Conservation (phyloP, 2,113 vertebrate genomes). For the Thalassarche chlororhynchos region DNA sequence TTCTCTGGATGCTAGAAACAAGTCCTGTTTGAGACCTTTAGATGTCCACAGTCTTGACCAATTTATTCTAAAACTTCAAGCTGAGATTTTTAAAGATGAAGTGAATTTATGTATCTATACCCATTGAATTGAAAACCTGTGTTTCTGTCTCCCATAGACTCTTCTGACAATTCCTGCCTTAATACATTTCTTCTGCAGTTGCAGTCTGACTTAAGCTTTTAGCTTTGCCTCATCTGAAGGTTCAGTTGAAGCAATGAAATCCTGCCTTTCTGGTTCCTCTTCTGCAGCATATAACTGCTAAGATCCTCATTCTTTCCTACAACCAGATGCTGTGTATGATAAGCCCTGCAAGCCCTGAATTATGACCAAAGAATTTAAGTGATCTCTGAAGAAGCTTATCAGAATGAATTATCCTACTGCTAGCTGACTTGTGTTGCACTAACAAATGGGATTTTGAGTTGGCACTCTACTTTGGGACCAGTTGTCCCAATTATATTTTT, state of each 20-base stretch:
- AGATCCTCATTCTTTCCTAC: neutral
- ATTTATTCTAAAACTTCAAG: neutral
- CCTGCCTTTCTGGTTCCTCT: neutral
- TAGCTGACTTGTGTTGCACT: neutral
- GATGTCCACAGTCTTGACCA: neutral
- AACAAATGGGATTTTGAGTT: neutral
- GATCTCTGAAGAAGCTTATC: neutral
- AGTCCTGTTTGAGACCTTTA: neutral
- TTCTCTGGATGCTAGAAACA: neutral
- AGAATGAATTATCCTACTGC: neutral
- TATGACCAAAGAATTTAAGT: neutral
- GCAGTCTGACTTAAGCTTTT: neutral
- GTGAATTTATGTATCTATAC: neutral
- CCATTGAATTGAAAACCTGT: neutral
- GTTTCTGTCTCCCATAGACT: neutral
- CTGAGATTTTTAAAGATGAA: neutral
- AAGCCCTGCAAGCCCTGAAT: neutral
- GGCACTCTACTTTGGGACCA: neutral
- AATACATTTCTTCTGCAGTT: neutral
- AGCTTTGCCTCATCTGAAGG: neutral
- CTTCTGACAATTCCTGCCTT: neutral
- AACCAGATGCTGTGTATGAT: neutral
- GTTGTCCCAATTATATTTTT: neutral
- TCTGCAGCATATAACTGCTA: neutral
- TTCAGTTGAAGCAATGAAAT: neutral